Evolutionary conservation across 2,113 vertebrate genomes (phyloP).

Genomic region (Hypanus sabinus): DNA sequence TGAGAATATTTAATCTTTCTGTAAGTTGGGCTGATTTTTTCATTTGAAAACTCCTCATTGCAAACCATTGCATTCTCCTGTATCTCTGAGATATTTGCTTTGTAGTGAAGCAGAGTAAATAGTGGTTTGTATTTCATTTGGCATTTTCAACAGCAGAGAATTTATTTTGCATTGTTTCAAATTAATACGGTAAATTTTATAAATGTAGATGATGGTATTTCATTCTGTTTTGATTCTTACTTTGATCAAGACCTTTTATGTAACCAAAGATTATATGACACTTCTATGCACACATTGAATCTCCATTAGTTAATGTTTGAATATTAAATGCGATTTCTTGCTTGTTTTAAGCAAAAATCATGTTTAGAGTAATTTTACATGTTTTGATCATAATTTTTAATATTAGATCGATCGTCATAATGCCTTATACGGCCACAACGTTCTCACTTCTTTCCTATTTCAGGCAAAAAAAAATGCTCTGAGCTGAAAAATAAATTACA

Average conservation of each 20-base stretch:
- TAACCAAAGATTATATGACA: no score
- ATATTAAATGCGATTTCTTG: no score
- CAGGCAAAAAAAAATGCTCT: neutral
- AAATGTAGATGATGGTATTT: neutral
- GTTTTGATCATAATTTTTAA: no score
- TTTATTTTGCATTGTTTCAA: neutral
- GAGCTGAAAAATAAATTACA: neutral
- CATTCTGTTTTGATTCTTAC: neutral
- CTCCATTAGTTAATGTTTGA: no score
- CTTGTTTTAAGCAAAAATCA: no score
- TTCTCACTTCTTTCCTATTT: neutral
- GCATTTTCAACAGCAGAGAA: neutral
- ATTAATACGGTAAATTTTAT: neutral
- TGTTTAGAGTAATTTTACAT: no score
- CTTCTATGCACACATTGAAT: no score
- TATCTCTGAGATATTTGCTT: no score
- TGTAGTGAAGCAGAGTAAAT: neutral
- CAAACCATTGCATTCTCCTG: neutral
- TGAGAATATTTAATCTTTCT: neutral
- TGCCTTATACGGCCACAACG: neutral
- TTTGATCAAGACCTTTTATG: neutral
- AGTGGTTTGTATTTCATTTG: neutral
- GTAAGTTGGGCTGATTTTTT: neutral
- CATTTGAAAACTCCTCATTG: neutral
- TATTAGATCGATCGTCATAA: no score